These are phyloP conservation scores for Siniperca obscura DNA, from an alignment of 2,797 vertebrate species.

Conservation along the genomic window DNA sequence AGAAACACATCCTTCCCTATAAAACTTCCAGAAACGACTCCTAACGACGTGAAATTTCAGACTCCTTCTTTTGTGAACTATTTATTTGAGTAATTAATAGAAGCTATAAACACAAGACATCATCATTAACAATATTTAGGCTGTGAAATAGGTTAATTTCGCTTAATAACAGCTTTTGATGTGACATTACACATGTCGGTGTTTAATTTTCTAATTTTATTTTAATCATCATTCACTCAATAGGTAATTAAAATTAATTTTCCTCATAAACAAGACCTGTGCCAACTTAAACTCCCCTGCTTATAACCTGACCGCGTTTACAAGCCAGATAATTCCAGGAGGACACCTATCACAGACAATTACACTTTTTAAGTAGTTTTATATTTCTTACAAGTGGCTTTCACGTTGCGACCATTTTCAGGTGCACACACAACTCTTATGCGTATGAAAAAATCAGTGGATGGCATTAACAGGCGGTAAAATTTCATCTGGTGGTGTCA, in stretches of 20 bases:
- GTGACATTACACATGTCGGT: conserved; percentile 49
- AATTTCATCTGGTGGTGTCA: conserved; percentile 98
- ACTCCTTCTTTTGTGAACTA: conserved; percentile 54
- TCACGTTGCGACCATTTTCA: conserved; percentile 46
- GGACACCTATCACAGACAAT: conserved; percentile 47
- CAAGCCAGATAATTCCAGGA: conserved; percentile 47
- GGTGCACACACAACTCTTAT: conserved; percentile 44
- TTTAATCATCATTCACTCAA: conserved; percentile 66
- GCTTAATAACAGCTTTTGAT: conserved; percentile 39
- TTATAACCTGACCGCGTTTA: conserved; percentile 61
- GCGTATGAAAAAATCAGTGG: conserved; percentile 84
- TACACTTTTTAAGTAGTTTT: conserved; percentile 49
- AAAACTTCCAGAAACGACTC: conserved; percentile 64
- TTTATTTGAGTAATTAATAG: conserved; percentile 70
- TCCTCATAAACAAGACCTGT: conserved; percentile 68
- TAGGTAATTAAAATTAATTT: conserved; percentile 75
- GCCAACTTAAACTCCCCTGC: conserved; percentile 62
- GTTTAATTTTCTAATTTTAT: conserved; percentile 68
- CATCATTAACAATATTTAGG: conserved; percentile 52
- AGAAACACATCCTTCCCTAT: conserved; percentile 61
- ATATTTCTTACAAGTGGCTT: conserved; percentile 47
- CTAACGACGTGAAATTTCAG: conserved; percentile 52
- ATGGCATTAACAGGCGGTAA: conserved; percentile 97
- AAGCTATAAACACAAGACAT: conserved; percentile 42
- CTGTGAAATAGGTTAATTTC: conserved; percentile 43